Evolutionary conservation across 2,113 vertebrate species (phyloP), one percentile per base, ranked within the genome.

Genomic region (Tautogolabrus adspersus): DNA sequence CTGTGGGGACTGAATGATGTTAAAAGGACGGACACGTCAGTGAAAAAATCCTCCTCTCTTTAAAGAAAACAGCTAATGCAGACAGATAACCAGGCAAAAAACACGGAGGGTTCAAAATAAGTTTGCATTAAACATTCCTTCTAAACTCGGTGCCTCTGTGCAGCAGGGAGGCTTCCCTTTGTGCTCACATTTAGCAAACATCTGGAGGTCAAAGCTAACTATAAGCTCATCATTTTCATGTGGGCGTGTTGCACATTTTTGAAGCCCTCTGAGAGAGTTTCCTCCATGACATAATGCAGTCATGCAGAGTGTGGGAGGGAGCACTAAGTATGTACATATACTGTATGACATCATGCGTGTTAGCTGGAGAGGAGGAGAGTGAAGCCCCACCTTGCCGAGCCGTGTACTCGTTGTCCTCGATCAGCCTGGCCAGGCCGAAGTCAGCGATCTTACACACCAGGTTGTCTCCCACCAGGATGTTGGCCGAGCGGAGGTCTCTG

Each of bases 351-450:
- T 10, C 3, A 5, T 47, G 59, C 21, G 67, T 54, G 34, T 44
- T 5, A 46, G 22, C 38, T 30, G 6, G 40, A 40, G 46, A 4
- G 23, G 58, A 51, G 49, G 30, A 44, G 49, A 0, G 13, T 30
- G 22, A 22, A 30, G 67, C 5, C 88, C 72, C 87, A 99, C 98
- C 98, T 96, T 99, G 98, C 72, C 97, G 95, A 37, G 98, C 98
- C 0, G 97, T 99, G 90, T 99, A 99, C 61, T 99, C 98, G 0
- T 99, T 99, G 91, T 99, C 98, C 87, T 99, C 97, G 63, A 99
- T 99, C 85, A 99, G 93, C 67, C 98, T 93, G 73, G 98, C 98
- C 90, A 99, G 85, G 26, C 98, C 98, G 0, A 99, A 99, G 89
- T 99, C 98, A 0, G 98, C 98, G 47, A 99, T 99, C 94, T 99